Base-by-base conservation (phyloP, 2,113 vertebrate species). In the Gobio gobio region DNA sequence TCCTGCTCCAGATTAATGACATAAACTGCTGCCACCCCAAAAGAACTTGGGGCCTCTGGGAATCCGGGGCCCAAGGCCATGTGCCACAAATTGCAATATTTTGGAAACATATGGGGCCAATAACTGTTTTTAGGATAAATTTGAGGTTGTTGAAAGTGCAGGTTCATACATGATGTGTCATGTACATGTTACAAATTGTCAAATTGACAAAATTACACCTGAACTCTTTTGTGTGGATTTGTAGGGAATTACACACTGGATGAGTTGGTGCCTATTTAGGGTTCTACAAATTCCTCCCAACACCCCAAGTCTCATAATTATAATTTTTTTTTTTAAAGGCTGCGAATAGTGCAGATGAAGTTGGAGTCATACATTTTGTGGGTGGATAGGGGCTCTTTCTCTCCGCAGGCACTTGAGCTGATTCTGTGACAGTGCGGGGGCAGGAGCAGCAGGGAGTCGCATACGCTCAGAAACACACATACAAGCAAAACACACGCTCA, bases 381-480 rank as follows among this genome's bases (percentile, higher is more conserved):
- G 78, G 87, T 78, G 78, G 72, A 76, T 64, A 22, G 58, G 87
- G 77, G 77, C 45, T 54, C 54, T 84, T 26, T 83, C 49, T 77
- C 58, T 86, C 59, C 26, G 29, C 70, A 58, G 45, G 63, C 73
- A 78, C 77, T 83, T 83, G 66, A 82, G 49, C 82, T 82, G 87
- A 64, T 59, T 54, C 24, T 75, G 82, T 86, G 70, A 84, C 84
- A 86, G 26, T 88, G 58, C n/a, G 63, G 72, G 54, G 85, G 73
- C 51, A 45, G 74, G 66, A 78, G 76, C 79, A 85, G 83, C 56
- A 29, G 59, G 83, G 80, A 49, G 22, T n/a, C 85, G 49, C 29
- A 47, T 13, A 26, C 22, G 10, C 36, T 1, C 68, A 43, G 18
- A 43, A 22, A 72, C 4, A 40, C 33, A 70, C 66, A 43, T 9